Percentiles rank a stretch among this genome's conserved stretches.
Conservation (phyloP, 1,140 invertebrate genomes). For the Drosophila sp. region DNA sequence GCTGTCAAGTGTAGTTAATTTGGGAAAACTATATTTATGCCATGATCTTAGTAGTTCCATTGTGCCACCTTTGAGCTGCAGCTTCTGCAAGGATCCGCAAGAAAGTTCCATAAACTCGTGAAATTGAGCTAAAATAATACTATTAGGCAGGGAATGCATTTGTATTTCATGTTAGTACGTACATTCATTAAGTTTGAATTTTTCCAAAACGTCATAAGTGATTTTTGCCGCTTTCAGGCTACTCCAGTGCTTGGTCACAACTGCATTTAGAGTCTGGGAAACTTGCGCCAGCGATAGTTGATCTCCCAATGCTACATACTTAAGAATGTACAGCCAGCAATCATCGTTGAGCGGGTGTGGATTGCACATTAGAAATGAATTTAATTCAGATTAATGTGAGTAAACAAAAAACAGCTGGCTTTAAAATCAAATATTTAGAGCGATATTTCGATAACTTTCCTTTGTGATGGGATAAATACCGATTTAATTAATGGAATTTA, state of each 20-base stretch:
- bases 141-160: background rate
- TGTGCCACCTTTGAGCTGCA: conserved; percentile 12
- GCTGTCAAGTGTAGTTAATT: conserved; percentile 26
- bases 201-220: background rate
- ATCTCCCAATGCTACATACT: conserved; percentile 21
- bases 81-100: conserved; percentile 32
- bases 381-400: background rate
- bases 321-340: conserved; percentile 43
- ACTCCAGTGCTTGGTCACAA: background rate
- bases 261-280: background rate
- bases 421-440: background rate
- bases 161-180: too few relatives aligned
- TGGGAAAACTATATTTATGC: conserved; percentile 34
- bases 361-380: background rate
- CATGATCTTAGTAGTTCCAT: conserved; percentile 19
- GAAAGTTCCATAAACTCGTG: conserved; percentile 25
- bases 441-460: background rate
- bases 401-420: background rate
- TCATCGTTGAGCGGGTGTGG: conserved; percentile 30
- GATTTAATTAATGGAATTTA: too few relatives aligned
- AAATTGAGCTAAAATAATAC: conserved; percentile 16
- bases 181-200: conserved; percentile 12
- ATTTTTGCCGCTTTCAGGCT: background rate
- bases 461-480: too few relatives aligned
- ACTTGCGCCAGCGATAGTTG: conserved; percentile 6